Evolutionary conservation across 2,888 invertebrate genomes (phyloP).

Genomic region (Pherbina coryleti): DNA sequence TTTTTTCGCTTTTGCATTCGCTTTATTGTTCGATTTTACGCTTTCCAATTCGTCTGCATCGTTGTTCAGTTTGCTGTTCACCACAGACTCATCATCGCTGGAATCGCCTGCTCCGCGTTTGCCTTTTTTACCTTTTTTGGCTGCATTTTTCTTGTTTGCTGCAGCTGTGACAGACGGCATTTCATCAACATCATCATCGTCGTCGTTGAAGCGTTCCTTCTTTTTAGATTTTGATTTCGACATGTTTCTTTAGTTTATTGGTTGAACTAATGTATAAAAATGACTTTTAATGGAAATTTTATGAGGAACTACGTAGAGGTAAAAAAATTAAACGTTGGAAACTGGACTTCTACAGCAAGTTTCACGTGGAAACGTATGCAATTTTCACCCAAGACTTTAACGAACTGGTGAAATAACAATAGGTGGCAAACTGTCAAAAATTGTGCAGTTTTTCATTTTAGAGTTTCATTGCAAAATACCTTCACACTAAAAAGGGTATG

Average conservation of each 20-base stretch:
- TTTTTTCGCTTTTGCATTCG: constrained; percentile 57
- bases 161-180: constrained; percentile 38
- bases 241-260: constrained; percentile 41
- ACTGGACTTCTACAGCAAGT: background rate
- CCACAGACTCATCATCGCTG: constrained; percentile 70
- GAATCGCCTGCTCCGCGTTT: constrained; percentile 71
- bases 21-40: constrained; percentile 52
- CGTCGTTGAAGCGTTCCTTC: constrained; percentile 61
- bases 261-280: background rate
- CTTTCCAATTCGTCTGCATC: constrained; percentile 67
- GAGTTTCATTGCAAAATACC: too few relatives aligned
- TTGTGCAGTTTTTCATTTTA: too few relatives aligned
- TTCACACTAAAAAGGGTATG: too few relatives aligned
- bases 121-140: constrained; percentile 60
- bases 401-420: constrained; percentile 15
- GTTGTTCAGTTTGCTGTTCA: constrained; percentile 43
- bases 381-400: constrained; percentile 23
- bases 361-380: constrained; percentile 51
- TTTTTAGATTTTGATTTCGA: constrained; percentile 59
- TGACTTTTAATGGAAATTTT: background rate
- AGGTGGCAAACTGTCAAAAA: too few relatives aligned
- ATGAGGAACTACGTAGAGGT: background rate
- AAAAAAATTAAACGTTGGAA: constrained; percentile 21
- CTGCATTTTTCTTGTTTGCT: constrained; percentile 52
- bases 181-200: constrained; percentile 53